phyloP scores from a whole-genome alignment of 2,113 vertebrate genomes.

The Isichthys henryi region DNA sequence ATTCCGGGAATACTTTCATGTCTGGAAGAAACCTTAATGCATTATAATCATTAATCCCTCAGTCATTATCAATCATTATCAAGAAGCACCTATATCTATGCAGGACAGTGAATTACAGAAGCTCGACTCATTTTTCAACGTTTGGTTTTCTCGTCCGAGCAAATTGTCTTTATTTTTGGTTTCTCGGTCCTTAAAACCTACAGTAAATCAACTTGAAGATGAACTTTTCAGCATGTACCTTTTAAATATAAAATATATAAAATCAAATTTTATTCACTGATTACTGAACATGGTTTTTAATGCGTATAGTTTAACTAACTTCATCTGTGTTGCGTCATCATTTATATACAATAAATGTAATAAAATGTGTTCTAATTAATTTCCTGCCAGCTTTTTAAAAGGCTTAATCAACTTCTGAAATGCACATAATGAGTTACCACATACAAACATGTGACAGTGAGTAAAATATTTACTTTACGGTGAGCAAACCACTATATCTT shows the following conservation, averaged over 20 bases:
- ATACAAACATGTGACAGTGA: slow-evolving; percentile 9
- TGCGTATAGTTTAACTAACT: background rate
- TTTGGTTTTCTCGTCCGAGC: background rate
- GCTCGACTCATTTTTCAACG: background rate
- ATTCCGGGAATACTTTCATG: background rate
- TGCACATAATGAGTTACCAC: background rate
- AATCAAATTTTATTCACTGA: background rate
- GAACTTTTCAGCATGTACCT: background rate
- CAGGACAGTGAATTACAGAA: background rate
- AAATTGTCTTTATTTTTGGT: background rate
- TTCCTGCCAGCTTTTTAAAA: background rate
- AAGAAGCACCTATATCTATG: background rate
- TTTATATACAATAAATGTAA: background rate
- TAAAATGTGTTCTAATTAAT: background rate
- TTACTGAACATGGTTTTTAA: background rate
- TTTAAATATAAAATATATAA: background rate
- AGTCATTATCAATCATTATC: background rate
- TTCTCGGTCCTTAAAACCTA: background rate
- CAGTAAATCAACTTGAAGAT: background rate
- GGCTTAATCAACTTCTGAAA: background rate
- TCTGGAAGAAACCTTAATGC: background rate
- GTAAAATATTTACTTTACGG: slow-evolving; percentile 6
- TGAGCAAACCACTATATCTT: background rate
- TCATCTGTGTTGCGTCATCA: background rate
- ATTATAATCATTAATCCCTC: background rate